These are phyloP conservation scores for Drosophila nigromelanica DNA, from an alignment of 1,140 invertebrate genomes.

Conservation along the genomic window DNA sequence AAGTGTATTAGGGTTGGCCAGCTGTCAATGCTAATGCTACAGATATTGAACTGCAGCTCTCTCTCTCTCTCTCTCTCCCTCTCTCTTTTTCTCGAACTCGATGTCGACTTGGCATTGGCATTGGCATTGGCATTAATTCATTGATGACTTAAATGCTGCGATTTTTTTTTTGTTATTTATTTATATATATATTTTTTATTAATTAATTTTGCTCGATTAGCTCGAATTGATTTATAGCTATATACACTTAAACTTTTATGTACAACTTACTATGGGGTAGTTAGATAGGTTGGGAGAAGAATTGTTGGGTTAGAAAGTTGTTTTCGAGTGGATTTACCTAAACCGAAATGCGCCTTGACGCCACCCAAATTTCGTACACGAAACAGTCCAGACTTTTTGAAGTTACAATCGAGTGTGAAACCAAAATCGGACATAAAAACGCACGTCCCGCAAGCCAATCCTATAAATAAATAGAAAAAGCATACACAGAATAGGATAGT, in stretches of 20 bases:
- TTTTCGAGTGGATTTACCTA: slow-evolving; percentile 86
- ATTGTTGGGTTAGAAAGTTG: not conserved
- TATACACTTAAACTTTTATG: slow-evolving; percentile 34
- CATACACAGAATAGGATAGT: slow-evolving; percentile 80
- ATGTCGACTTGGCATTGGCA: slow-evolving; percentile 35
- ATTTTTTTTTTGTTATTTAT: slow-evolving; percentile 27
- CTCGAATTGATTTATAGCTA: slow-evolving; percentile 33
- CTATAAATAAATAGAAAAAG: slow-evolving; percentile 84
- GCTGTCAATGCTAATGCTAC: slow-evolving; percentile 39
- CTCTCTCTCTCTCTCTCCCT: slow-evolving; percentile 26
- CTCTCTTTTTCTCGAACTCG: not conserved
- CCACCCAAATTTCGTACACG: slow-evolving; percentile 94
- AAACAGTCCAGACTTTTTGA: slow-evolving; percentile 95
- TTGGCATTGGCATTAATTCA: slow-evolving; percentile 83
- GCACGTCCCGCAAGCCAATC: slow-evolving; percentile 88
- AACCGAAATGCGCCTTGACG: slow-evolving; percentile 93
- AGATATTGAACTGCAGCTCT: slow-evolving; percentile 42
- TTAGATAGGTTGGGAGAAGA: slow-evolving; percentile 5
- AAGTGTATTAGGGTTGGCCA: slow-evolving; percentile 10
- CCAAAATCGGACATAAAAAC: slow-evolving; percentile 94
- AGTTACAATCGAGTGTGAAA: slow-evolving; percentile 94
- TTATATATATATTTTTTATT: slow-evolving; percentile 21
- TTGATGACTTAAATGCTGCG: slow-evolving; percentile 69
- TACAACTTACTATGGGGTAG: slow-evolving; percentile 31
- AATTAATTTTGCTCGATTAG: slow-evolving; percentile 38